phyloP scores from a whole-genome alignment of 2,113 vertebrate genomes.

The Petromus typicus region DNA sequence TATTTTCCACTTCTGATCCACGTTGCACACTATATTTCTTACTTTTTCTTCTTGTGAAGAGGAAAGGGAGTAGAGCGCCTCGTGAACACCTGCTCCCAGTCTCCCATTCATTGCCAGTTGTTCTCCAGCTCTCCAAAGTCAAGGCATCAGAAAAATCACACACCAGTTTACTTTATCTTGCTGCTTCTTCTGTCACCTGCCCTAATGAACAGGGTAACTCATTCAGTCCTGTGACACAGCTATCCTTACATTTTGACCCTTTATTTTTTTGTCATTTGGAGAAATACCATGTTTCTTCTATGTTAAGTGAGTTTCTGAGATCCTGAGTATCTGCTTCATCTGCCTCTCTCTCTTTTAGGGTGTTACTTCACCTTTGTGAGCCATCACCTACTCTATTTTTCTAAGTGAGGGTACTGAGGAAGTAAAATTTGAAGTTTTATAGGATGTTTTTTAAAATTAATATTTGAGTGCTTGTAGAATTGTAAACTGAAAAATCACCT shows the following conservation, averaged over 20 bases:
- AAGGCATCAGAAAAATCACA: neutral
- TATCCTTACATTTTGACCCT: neutral
- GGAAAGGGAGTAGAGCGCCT: neutral
- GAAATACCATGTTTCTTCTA: neutral
- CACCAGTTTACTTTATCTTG: neutral
- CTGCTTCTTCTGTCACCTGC: neutral
- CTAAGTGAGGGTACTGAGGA: neutral
- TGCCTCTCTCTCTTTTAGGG: neutral
- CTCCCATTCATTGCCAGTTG: neutral
- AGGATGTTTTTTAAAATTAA: neutral
- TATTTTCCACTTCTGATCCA: neutral
- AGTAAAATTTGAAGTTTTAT: neutral
- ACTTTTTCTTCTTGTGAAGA: neutral
- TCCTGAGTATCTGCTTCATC: neutral
- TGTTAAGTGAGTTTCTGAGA: neutral
- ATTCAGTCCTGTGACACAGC: neutral
- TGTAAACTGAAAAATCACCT: neutral
- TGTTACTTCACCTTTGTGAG: neutral
- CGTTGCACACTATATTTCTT: neutral
- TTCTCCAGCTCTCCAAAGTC: neutral
- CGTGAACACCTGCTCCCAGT: neutral
- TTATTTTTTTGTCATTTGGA: neutral
- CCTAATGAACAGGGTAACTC: no score
- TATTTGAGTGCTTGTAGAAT: neutral
- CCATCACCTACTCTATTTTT: neutral